Evolutionary conservation across 2,888 invertebrate genomes (phyloP).

Genomic region (Dioctria linearis): DNA sequence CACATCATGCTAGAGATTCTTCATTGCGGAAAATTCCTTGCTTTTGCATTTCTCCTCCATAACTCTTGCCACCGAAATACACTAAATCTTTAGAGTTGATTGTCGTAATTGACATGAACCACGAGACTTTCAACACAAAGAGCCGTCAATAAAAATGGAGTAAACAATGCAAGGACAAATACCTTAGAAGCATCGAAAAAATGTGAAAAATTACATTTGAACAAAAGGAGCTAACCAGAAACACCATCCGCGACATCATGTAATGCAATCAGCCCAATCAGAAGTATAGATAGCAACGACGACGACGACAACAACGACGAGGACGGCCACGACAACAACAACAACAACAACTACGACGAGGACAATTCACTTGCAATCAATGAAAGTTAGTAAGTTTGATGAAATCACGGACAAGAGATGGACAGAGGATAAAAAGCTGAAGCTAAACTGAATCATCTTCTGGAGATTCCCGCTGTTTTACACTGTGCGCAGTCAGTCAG

Average conservation of each 20-base stretch:
- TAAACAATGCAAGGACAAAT: conserved; percentile 47
- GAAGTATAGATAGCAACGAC: no score
- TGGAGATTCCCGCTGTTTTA: background rate
- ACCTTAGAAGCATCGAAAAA: conserved; percentile 20
- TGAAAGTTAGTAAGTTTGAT: conserved; percentile 43
- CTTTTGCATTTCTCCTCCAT: conserved; percentile 21
- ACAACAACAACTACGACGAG: no score
- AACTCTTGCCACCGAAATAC: conserved; percentile 19
- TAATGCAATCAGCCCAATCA: conserved; percentile 24
- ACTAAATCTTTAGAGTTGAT: conserved; percentile 35
- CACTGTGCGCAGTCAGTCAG: background rate
- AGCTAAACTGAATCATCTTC: conserved; percentile 18
- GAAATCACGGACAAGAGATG: conserved; percentile 26
- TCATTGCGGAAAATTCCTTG: no score
- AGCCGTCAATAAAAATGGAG: conserved; percentile 23
- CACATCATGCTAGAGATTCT: no score
- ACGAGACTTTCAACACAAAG: conserved; percentile 40
- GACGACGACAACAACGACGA: no score
- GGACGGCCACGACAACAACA: no score
- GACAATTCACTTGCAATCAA: conserved; percentile 46
- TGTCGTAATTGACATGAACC: conserved; percentile 49
- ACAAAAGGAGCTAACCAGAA: conserved; percentile 5
- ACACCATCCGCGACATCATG: background rate
- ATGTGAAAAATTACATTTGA: conserved; percentile 37
- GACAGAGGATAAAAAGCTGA: conserved; percentile 15